Conservation (phyloP, 2,888 invertebrate species). For the Acrobeloides nanus region DNA sequence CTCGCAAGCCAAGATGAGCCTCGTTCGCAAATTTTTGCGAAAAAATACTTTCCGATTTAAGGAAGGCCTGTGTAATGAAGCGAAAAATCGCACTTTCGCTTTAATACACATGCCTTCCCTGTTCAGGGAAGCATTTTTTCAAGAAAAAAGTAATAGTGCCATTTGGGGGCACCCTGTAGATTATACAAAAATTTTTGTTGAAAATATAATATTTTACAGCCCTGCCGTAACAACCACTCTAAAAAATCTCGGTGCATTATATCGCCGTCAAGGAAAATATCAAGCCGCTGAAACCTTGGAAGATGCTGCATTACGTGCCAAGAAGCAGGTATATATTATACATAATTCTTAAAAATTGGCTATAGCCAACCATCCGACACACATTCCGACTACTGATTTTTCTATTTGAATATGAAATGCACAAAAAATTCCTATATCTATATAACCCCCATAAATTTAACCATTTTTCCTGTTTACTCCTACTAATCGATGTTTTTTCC, state of each 20-base stretch:
- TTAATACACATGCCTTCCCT: too few relatives aligned
- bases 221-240: conserved; percentile 94
- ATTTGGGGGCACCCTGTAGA: not conserved
- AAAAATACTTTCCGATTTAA: too few relatives aligned
- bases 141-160: not conserved
- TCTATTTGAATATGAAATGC: conserved; percentile 2
- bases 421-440: too few relatives aligned
- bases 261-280: conserved; percentile 95
- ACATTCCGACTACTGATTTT: conserved; percentile 13
- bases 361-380: not conserved
- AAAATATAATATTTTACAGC: conserved; percentile 58
- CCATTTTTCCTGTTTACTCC: not conserved
- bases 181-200: not conserved
- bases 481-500: conserved; percentile 1
- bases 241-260: conserved; percentile 94
- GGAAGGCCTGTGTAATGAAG: too few relatives aligned
- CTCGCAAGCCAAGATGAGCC: too few relatives aligned
- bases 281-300: conserved; percentile 98
- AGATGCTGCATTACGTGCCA: conserved; percentile 87
- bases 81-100: too few relatives aligned
- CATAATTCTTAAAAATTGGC: not conserved
- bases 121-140: too few relatives aligned
- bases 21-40: too few relatives aligned
- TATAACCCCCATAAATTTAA: too few relatives aligned
- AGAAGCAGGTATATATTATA: conserved; percentile 24